These are phyloP conservation scores for Cistogaster globosa DNA, from an alignment of 2,888 invertebrate species.

Conservation along the genomic window DNA sequence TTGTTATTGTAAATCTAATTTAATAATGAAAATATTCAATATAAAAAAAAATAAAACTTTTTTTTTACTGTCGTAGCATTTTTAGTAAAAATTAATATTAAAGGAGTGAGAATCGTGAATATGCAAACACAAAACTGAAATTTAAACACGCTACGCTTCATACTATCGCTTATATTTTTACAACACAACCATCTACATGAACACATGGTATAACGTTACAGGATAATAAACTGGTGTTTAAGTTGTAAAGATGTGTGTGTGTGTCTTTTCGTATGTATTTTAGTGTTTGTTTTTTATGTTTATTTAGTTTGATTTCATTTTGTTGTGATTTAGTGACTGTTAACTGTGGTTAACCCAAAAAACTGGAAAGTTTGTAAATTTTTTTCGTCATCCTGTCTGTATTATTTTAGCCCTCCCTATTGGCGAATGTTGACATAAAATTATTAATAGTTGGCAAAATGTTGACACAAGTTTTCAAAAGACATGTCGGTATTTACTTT, in stretches of 20 bases:
- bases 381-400: not conserved
- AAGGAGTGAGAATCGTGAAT: not conserved
- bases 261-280: not conserved
- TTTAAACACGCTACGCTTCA: not conserved
- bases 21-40: too few species aligned
- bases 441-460: constrained; percentile 32
- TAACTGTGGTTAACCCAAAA: not conserved
- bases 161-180: not conserved
- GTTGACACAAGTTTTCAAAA: constrained; percentile 26
- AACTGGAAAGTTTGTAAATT: not conserved
- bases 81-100: too few species aligned
- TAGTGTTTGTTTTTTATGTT: not conserved
- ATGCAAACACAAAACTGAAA: not conserved
- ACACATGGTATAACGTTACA: not conserved
- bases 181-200: not conserved
- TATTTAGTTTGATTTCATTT: not conserved
- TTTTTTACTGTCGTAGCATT: too few species aligned
- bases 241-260: not conserved
- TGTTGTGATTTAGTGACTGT: not conserved
- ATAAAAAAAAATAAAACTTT: too few species aligned
- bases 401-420: not conserved
- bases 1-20: too few species aligned
- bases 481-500: not conserved
- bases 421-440: constrained; percentile 20
- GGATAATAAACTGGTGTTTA: not conserved